Conservation (phyloP, 2,797 vertebrate genomes). For the Typhlichthys subterraneus region DNA sequence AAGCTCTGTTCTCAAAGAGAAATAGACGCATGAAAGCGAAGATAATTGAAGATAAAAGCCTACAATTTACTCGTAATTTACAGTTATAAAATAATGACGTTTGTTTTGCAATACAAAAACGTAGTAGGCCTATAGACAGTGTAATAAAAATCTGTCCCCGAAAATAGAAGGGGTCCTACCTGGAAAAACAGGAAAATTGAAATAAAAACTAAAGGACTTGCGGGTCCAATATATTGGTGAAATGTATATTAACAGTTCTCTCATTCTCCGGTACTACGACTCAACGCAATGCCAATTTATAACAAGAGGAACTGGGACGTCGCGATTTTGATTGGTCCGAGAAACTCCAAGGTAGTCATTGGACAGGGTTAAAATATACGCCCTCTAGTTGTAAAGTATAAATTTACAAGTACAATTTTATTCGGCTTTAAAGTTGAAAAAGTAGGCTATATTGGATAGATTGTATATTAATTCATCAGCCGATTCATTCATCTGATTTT, state of each 20-base stretch:
- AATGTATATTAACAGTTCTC: constrained; percentile 37
- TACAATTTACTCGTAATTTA: not conserved
- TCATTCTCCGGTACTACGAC: constrained; percentile 67
- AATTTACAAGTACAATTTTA: not conserved
- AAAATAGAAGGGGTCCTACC: constrained; percentile 58
- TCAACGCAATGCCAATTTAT: constrained; percentile 59
- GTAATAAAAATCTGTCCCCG: constrained; percentile 1
- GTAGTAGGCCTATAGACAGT: too few relatives aligned
- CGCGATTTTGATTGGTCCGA: constrained; percentile 68
- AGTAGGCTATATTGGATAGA: too few relatives aligned
- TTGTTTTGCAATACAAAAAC: too few relatives aligned
- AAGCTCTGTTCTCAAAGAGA: accelerated
- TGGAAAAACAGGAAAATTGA: constrained; percentile 60
- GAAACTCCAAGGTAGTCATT: constrained; percentile 51
- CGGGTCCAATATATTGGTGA: constrained; percentile 57
- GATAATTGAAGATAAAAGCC: not conserved
- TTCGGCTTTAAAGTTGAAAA: too few relatives aligned
- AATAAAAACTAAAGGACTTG: constrained; percentile 70
- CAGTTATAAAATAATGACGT: not conserved
- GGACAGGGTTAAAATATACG: constrained; percentile 40
- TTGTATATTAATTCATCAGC: too few relatives aligned
- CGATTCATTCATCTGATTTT: too few relatives aligned
- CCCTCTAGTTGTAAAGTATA: constrained; percentile 31
- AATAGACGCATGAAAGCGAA: not conserved
- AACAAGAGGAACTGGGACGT: constrained; percentile 45